phyloP scores from a whole-genome alignment of 2,113 vertebrate species.

The Aspiorhynchus laticeps region DNA sequence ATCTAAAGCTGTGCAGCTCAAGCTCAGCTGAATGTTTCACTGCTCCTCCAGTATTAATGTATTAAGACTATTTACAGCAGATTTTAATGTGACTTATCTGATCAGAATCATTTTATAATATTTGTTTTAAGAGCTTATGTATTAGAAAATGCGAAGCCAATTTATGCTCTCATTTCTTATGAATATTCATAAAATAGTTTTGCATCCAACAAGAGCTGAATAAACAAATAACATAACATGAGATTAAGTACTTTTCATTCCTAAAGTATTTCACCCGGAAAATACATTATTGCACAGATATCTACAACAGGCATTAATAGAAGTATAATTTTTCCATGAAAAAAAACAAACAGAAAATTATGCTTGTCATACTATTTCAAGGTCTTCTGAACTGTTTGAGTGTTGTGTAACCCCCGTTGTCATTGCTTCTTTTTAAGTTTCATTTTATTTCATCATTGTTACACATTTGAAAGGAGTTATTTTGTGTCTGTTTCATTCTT shows the following conservation, averaged over 20 bases:
- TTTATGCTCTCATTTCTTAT: neutral
- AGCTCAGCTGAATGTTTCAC: neutral
- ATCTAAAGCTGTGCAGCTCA: neutral
- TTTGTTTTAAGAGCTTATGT: neutral
- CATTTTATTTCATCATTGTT: neutral
- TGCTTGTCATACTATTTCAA: neutral
- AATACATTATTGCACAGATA: neutral
- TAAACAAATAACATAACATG: neutral
- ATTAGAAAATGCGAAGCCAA: neutral
- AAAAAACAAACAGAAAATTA: neutral
- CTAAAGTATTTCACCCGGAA: neutral
- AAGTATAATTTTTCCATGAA: neutral
- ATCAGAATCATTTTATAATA: neutral
- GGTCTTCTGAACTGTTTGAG: neutral
- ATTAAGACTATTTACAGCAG: neutral
- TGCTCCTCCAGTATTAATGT: neutral
- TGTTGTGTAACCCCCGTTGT: neutral
- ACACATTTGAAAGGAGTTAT: neutral
- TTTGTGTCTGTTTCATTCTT: neutral
- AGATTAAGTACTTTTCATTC: neutral
- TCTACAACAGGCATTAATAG: neutral
- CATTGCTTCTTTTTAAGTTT: neutral
- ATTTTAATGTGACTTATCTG: neutral
- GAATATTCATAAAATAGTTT: no score
- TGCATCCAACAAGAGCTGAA: neutral